These are phyloP conservation scores for Danionella cerebrum DNA, from an alignment of 2,113 vertebrate genomes.

Conservation along the genomic window DNA sequence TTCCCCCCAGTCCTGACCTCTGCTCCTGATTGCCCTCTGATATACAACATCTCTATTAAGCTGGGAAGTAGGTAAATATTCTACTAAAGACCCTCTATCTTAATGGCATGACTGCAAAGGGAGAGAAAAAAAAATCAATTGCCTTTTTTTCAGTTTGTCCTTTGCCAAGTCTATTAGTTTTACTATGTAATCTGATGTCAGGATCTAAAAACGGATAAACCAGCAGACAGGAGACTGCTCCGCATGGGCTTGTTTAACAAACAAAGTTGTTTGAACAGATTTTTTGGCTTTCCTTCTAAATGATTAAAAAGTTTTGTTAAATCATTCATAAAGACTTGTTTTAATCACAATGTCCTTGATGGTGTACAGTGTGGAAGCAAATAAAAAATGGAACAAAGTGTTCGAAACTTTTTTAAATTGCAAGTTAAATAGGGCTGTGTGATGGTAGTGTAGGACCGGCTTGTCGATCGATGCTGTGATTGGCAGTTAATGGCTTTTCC, in stretches of 20 bases:
- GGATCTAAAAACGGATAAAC: slow-evolving; percentile 33
- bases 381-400: slow-evolving; percentile 18
- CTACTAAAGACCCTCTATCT: slow-evolving; percentile 64
- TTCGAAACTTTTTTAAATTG: slow-evolving; percentile 41
- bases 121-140: slow-evolving; percentile 38
- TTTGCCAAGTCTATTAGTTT: slow-evolving; percentile 55
- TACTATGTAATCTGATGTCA: slow-evolving; percentile 49
- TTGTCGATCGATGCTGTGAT: slow-evolving; percentile 75
- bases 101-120: slow-evolving; percentile 53
- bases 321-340: no score
- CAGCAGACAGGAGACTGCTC: neutral
- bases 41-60: slow-evolving; percentile 69
- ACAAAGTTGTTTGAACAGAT: no score
- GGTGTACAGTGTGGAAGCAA: neutral
- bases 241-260: neutral
- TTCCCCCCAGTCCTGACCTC: slow-evolving; percentile 68
- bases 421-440: slow-evolving; percentile 13
- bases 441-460: slow-evolving; percentile 57
- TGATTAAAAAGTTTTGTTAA: neutral
- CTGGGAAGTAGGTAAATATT: slow-evolving; percentile 72
- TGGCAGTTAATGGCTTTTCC: slow-evolving; percentile 79
- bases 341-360: no score
- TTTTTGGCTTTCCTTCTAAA: no score
- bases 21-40: slow-evolving; percentile 64
- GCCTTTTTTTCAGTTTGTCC: slow-evolving; percentile 51